Evolutionary conservation across 2,797 vertebrate species (phyloP).

Genomic region (Enteromius unitaeniatus): DNA sequence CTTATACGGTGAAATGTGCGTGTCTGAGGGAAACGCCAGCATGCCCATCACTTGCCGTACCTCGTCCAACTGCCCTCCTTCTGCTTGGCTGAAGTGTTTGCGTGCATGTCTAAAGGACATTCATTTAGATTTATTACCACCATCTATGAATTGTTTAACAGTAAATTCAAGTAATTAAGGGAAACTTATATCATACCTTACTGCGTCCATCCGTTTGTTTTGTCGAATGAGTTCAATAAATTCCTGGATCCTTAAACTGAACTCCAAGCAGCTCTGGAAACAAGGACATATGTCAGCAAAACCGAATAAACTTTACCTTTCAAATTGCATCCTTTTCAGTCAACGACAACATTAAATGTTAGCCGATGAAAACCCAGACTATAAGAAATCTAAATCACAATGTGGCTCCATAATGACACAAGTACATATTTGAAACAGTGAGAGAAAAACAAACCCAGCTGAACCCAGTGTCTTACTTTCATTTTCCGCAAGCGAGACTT

Average conservation of each 20-base stretch:
- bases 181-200: constrained; percentile 82
- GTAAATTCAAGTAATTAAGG: neutral
- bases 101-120: constrained; percentile 87
- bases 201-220: constrained; percentile 98
- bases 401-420: neutral
- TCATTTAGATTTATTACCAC: neutral
- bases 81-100: constrained; percentile 98
- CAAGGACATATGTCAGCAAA: constrained; percentile 58
- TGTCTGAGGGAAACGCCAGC: constrained; percentile 98
- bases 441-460: neutral
- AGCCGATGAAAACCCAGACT: neutral
- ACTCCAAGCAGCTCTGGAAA: constrained; percentile 96
- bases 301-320: neutral
- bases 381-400: neutral
- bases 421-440: neutral
- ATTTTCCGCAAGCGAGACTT: constrained; percentile 99
- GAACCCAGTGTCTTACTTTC: constrained; percentile 82
- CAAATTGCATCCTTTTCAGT: neutral
- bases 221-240: constrained; percentile 99
- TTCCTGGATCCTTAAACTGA: constrained; percentile 99
- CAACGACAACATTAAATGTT: neutral
- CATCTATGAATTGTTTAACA: neutral
- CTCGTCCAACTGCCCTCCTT: constrained; percentile 96
- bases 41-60: constrained; percentile 99
- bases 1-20: constrained; percentile 98